phyloP scores from a whole-genome alignment of 2,113 vertebrate genomes.

The Rhynchopsitta pachyrhyncha region DNA sequence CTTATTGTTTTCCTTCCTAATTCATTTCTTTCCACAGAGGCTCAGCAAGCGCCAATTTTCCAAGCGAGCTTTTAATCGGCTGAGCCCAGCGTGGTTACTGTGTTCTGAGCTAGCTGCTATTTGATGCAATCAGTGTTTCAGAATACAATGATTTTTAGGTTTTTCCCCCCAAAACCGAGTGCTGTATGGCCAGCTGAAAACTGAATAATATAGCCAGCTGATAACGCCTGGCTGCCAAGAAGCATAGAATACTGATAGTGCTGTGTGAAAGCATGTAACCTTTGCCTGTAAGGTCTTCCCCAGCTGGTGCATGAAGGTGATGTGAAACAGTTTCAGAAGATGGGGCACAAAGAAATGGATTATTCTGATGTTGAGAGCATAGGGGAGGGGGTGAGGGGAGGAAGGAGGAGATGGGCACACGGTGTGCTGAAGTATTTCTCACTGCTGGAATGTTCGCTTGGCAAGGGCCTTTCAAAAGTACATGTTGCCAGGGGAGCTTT shows the following conservation, averaged over 20 bases:
- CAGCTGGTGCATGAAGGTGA: not conserved
- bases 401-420: not conserved
- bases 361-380: not conserved
- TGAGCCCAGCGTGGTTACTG: not conserved
- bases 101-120: conserved; percentile 21
- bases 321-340: not conserved
- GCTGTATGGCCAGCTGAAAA: not conserved
- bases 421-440: not conserved
- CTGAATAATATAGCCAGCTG: not conserved
- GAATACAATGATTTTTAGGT: not conserved
- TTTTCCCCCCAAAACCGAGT: accelerated
- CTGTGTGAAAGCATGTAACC: not conserved
- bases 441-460: not conserved
- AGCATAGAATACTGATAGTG: not conserved
- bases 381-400: not conserved
- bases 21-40: conserved; percentile 41
- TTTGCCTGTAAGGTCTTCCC: not conserved
- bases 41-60: conserved; percentile 55
- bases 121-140: conserved; percentile 48
- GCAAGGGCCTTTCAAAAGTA: conserved; percentile 34
- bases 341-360: not conserved
- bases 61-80: conserved; percentile 38
- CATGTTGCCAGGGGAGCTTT: conserved; percentile 50
- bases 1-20: conserved; percentile 51
- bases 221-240: not conserved